These are phyloP conservation scores for Chironomus riparius DNA, from an alignment of 2,888 invertebrate species.

Conservation along the genomic window DNA sequence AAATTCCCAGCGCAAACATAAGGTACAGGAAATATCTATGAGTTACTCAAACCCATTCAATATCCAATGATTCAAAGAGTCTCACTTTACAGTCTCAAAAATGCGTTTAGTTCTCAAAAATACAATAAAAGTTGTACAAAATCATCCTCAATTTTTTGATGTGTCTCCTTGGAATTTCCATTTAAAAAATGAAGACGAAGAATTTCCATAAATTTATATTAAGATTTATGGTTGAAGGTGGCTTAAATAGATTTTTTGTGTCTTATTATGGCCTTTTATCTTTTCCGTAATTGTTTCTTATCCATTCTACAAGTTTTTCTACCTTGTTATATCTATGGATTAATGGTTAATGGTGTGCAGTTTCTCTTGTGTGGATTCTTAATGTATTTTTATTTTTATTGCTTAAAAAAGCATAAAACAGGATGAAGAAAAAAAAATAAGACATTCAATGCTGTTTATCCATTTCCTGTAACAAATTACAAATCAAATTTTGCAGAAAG, in stretches of 20 bases:
- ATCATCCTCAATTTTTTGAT: not conserved
- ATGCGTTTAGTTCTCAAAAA: not conserved
- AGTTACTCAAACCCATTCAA: too few relatives aligned
- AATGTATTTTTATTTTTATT: not conserved
- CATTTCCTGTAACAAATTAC: slow-evolving; percentile 17
- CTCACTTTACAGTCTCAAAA: too few relatives aligned
- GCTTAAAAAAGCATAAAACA: not conserved
- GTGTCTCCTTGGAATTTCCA: not conserved
- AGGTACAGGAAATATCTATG: too few relatives aligned
- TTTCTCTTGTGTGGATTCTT: not conserved
- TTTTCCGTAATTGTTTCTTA: not conserved
- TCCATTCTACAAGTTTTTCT: not conserved
- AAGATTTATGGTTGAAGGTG: slow-evolving; percentile 13
- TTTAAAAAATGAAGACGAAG: not conserved
- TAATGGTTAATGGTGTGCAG: not conserved
- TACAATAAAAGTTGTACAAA: not conserved
- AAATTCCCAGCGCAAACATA: too few relatives aligned
- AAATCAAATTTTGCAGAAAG: slow-evolving; percentile 4
- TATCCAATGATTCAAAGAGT: too few relatives aligned
- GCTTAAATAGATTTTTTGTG: slow-evolving; percentile 1
- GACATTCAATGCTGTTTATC: not conserved
- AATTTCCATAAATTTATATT: not conserved
- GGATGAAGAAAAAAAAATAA: too few relatives aligned
- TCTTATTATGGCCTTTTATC: not conserved
- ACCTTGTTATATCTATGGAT: not conserved